Evolutionary conservation across 2,888 invertebrate species (phyloP).

Genomic region (Pemphredon lugubris): DNA sequence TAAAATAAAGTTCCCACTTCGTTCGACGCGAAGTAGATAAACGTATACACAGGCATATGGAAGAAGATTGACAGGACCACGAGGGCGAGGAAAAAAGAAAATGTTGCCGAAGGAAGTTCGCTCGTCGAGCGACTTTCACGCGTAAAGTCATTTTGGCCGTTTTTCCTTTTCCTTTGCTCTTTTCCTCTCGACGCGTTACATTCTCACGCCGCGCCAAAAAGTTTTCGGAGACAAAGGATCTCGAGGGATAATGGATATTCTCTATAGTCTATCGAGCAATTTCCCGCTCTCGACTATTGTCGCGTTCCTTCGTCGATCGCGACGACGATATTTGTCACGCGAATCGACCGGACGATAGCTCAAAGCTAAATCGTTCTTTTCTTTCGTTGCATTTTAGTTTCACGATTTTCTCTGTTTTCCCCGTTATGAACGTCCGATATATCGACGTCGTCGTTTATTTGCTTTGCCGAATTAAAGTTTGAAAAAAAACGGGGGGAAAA

Average conservation of each 20-base stretch:
- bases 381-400: not conserved
- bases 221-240: conserved; percentile 7
- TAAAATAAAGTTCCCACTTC: too few relatives aligned
- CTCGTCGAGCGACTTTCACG: not conserved
- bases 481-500: too few relatives aligned
- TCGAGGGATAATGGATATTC: conserved; percentile 2
- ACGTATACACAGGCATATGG: too few relatives aligned
- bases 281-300: not conserved
- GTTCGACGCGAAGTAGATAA: too few relatives aligned
- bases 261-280: not conserved
- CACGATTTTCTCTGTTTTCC: not conserved
- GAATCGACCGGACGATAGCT: not conserved
- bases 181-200: not conserved
- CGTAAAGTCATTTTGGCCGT: not conserved
- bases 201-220: not conserved
- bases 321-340: not conserved
- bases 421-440: not conserved
- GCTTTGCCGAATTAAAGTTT: not conserved
- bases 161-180: not conserved
- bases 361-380: not conserved
- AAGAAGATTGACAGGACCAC: too few relatives aligned
- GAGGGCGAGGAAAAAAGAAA: too few relatives aligned
- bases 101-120: too few relatives aligned
- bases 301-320: not conserved
- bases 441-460: not conserved